Conservation (phyloP, 2,113 vertebrate genomes). For the Formicarius rufipectus region DNA sequence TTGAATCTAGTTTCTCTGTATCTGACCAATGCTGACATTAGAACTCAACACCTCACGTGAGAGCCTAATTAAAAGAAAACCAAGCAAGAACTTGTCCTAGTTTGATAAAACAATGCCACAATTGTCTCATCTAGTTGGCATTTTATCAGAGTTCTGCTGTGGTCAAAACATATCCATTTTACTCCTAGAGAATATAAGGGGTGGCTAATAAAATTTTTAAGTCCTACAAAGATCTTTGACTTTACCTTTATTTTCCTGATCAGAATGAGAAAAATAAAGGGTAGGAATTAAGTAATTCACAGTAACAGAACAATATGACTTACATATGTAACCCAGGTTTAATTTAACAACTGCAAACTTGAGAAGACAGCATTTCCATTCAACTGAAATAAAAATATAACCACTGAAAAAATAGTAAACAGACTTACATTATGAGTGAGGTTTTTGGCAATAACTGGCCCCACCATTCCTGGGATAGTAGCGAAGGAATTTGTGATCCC, state of each 20-base stretch:
- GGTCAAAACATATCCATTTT: background rate
- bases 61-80: background rate
- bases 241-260: background rate
- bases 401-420: background rate
- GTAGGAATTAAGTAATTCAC: background rate
- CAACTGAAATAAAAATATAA: background rate
- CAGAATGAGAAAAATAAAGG: background rate
- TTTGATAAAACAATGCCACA: background rate
- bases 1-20: background rate
- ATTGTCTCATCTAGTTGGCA: background rate
- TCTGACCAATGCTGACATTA: constrained; percentile 2
- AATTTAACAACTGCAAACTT: background rate
- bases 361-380: background rate
- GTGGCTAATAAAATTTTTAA: background rate
- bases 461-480: constrained; percentile 96
- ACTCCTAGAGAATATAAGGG: background rate
- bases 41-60: background rate
- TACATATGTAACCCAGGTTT: background rate
- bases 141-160: background rate
- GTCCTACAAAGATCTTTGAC: background rate
- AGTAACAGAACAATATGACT: background rate
- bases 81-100: background rate
- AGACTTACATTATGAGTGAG: constrained; percentile 89
- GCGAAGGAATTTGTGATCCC: constrained; percentile 97
- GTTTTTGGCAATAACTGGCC: constrained; percentile 88